Evolutionary conservation across 1,140 invertebrate genomes (phyloP).

Genomic region (Brachionus paranguensis): DNA sequence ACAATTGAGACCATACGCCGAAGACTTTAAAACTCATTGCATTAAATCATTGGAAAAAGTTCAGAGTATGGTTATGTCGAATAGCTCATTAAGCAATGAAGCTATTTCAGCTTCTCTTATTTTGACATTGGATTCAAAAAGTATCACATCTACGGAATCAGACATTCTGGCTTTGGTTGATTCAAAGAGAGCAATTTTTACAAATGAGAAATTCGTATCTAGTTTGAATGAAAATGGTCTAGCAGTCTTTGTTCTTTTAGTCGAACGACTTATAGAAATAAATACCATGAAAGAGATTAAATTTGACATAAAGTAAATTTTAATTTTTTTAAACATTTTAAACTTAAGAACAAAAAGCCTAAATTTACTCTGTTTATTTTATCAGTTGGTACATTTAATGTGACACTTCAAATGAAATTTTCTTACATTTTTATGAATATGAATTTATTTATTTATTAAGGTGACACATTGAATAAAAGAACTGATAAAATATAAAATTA

Average conservation of each 20-base stretch:
- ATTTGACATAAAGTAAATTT: constrained; percentile 23
- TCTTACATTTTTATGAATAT: too few relatives aligned
- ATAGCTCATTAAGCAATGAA: not conserved
- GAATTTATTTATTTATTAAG: too few relatives aligned
- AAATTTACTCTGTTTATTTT: too few relatives aligned
- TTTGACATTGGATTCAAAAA: not conserved
- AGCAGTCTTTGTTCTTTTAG: not conserved
- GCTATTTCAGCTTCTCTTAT: not conserved
- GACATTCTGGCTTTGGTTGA: not conserved
- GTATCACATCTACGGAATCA: not conserved
- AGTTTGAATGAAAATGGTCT: constrained; percentile 3
- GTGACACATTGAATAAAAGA: too few relatives aligned
- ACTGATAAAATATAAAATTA: too few relatives aligned
- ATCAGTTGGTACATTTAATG: too few relatives aligned
- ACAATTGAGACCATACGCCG: not conserved
- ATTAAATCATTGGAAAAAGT: not conserved
- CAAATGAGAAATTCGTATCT: constrained; percentile 15
- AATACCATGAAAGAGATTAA: not conserved
- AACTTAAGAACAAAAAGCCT: not conserved
- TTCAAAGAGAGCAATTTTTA: constrained; percentile 25
- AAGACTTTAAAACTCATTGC: not conserved
- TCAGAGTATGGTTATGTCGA: not conserved
- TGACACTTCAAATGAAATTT: too few relatives aligned
- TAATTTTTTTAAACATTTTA: not conserved
- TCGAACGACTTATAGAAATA: not conserved